Conservation (phyloP, 2,888 invertebrate species). For the Pollenia labialis region DNA sequence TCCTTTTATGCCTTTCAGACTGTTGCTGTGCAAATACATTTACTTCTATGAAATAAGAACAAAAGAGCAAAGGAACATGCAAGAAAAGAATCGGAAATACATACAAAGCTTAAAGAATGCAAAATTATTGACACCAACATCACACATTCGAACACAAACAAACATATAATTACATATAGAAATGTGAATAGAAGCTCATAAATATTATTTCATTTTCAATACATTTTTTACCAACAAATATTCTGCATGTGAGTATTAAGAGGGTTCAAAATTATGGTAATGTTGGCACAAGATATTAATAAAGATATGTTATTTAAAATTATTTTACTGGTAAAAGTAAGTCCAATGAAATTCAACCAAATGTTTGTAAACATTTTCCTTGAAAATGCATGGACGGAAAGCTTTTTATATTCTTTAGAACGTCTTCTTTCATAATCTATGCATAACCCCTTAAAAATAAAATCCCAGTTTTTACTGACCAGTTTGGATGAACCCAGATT, state of each 20-base stretch:
- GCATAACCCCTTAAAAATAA: too few species aligned
- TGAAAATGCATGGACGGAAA: too few species aligned
- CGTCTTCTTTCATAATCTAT: too few species aligned
- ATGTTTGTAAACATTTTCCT: too few species aligned
- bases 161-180: slow-evolving; percentile 57
- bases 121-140: slow-evolving; percentile 72
- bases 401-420: too few species aligned
- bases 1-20: slow-evolving; percentile 66
- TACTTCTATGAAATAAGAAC: slow-evolving; percentile 34
- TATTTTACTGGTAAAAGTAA: too few species aligned
- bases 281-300: too few species aligned
- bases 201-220: slow-evolving; percentile 62
- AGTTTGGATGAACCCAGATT: too few species aligned
- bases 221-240: neutral
- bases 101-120: slow-evolving; percentile 61
- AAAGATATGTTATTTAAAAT: too few species aligned
- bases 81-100: slow-evolving; percentile 3
- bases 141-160: slow-evolving; percentile 29
- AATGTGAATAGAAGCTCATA: slow-evolving; percentile 73
- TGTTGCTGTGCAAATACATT: slow-evolving; percentile 66
- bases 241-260: neutral
- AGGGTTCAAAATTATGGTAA: neutral
- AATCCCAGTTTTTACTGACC: too few species aligned
- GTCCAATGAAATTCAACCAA: too few species aligned
- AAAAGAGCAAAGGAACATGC: slow-evolving; percentile 29